A percentile compares a stretch with the other conserved stretches of the same genome.
Evolutionary conservation across 2,113 vertebrate genomes (phyloP).

Genomic region (Eira barbara): DNA sequence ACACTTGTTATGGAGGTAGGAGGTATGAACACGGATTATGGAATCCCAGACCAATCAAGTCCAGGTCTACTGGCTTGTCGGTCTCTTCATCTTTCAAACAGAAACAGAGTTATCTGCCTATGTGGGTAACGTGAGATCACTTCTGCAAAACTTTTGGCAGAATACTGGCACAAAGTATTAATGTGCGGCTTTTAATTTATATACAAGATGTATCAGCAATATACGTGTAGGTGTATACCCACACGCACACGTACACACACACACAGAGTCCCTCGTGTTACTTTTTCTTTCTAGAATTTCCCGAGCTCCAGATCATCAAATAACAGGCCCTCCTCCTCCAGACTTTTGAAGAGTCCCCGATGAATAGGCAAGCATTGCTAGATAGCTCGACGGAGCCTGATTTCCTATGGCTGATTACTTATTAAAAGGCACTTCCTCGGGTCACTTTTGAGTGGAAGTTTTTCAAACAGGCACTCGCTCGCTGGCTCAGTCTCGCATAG

Average conservation of each 20-base stretch:
- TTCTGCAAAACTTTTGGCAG: not conserved
- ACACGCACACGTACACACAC: not conserved
- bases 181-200: not conserved
- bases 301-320: not conserved
- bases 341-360: not conserved
- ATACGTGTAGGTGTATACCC: too few species aligned
- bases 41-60: not conserved
- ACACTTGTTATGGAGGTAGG: not conserved
- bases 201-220: not conserved
- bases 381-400: rapidly evolving
- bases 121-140: not conserved
- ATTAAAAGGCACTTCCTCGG: slow-evolving; percentile 27
- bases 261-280: not conserved
- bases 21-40: not conserved
- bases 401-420: slow-evolving; percentile 15
- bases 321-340: not conserved
- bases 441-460: slow-evolving; percentile 25
- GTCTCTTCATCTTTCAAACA: not conserved
- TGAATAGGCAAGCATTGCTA: not conserved
- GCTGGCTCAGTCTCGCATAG: not conserved
- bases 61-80: not conserved
- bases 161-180: not conserved
- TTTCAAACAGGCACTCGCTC: not conserved
- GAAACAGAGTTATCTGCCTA: not conserved
- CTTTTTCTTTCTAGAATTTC: not conserved